Evolutionary conservation across 37 sponge, comb jelly and placozoan genomes (phyloP), one percentile per base, ranked within the genome.

Genomic region (Bolinopsis microptera): DNA sequence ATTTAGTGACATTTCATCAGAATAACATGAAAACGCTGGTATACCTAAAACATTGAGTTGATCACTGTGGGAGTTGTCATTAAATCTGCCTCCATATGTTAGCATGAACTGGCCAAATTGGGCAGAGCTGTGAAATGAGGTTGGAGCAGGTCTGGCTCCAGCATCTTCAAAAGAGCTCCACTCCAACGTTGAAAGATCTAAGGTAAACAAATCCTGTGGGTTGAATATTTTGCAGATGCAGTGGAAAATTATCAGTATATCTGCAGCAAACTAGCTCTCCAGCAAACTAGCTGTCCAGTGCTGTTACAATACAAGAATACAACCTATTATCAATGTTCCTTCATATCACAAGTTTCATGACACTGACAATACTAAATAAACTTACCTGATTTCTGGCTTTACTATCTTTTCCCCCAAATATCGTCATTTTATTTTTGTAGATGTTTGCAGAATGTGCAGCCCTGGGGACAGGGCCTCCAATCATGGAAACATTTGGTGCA

Each of bases 31-130:
- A n/a, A n/a, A n/a, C n/a, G n/a, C n/a, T n/a, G n/a, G n/a, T n/a
- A n/a, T n/a, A 80, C 82, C 82, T 35, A 80, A 34, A 3, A 80
- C 82, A 80, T 80, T 33, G 21, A 80, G 38, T 80, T 35, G 35
- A 34, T 80, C 82, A 80, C 82, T 80, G 37, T 80, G 82, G 33
- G 38, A 30, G 37, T 80, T 80, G 38, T 80, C 82, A 80, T 80
- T 80, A 34, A 36, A 80, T 80, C 82, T 33, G 35, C 82, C 82
- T 5, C 82, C 82, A 80, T 35, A 80, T 3, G 30, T 16, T 0
- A 80, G 5, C 35, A 80, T 36, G 37, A 80, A 80, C 82, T 80
- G 82, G 8, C 82, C 82, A 80, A 35, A 36, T 80, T 80, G 82
- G 37, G 33, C 38, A 80, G 37, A 2, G 22, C 37, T 33, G 82